A percentile compares a stretch with the other conserved stretches of the same genome.
phyloP scores from a whole-genome alignment of 1,140 invertebrate species.

The Leptinotarsa undecemlineata region DNA sequence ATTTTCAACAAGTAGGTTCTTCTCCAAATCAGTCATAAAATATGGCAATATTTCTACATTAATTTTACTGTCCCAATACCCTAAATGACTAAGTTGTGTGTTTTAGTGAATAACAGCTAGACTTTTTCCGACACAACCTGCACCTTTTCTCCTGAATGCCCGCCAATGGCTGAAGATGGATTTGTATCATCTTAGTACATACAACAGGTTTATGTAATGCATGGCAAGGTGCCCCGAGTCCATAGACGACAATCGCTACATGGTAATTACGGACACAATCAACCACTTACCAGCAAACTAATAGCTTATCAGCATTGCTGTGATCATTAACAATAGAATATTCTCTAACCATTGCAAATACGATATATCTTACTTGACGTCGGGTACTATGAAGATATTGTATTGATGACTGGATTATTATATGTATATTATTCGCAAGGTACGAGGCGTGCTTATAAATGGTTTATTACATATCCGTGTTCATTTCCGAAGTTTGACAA shows the following conservation, averaged over 20 bases:
- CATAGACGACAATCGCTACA: conserved; percentile 29
- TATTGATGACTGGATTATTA: background rate
- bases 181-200: background rate
- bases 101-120: too few relatives aligned
- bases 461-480: too few relatives aligned
- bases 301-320: conserved; percentile 30
- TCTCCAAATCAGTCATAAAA: too few relatives aligned
- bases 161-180: background rate
- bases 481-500: too few relatives aligned
- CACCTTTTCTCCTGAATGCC: background rate
- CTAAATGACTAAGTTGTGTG: too few relatives aligned
- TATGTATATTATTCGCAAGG: too few relatives aligned
- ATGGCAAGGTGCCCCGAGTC: conserved; percentile 10
- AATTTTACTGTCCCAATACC: too few relatives aligned
- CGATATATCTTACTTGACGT: background rate
- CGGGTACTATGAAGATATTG: background rate
- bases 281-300: conserved; percentile 23
- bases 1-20: too few relatives aligned
- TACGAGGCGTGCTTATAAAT: too few relatives aligned
- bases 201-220: conserved; percentile 21
- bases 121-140: too few relatives aligned
- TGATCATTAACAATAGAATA: conserved; percentile 17
- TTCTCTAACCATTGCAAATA: conserved; percentile 14
- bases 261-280: conserved; percentile 29
- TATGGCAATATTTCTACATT: too few relatives aligned